phyloP scores from a whole-genome alignment of 1,140 invertebrate genomes.

The Lasaia peninsularis region DNA sequence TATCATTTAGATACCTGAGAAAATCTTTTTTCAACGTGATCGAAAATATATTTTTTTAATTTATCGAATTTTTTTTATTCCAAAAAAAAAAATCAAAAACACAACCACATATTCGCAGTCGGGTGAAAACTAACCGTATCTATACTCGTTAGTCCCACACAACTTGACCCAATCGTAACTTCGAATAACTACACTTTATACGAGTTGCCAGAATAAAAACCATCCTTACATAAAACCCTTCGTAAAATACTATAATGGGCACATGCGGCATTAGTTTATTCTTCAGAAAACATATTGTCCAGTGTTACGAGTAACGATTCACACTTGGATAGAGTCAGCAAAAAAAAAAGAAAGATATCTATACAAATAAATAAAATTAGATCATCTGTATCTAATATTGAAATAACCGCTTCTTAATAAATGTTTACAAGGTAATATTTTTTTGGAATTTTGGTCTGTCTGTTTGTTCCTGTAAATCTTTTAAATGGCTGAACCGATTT shows the following conservation, averaged over 20 bases:
- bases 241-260: slow-evolving; percentile 35
- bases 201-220: slow-evolving; percentile 1
- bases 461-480: too few species aligned
- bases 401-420: too few species aligned
- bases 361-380: background rate
- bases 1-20: too few species aligned
- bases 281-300: slow-evolving; percentile 46
- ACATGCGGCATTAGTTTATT: slow-evolving; percentile 36
- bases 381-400: too few species aligned
- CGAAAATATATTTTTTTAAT: too few species aligned
- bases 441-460: too few species aligned
- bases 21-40: too few species aligned
- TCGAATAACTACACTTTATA: background rate
- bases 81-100: too few species aligned
- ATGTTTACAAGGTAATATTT: too few species aligned
- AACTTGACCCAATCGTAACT: background rate
- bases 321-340: slow-evolving; percentile 40
- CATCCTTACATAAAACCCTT: slow-evolving; percentile 10
- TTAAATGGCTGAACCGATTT: too few species aligned
- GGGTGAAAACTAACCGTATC: background rate
- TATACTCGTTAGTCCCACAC: background rate
- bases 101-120: too few species aligned
- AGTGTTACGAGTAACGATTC: slow-evolving; percentile 33
- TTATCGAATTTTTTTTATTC: too few species aligned
- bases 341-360: background rate